Percentiles rank a stretch among this genome's conserved stretches.
Evolutionary conservation across 2,888 invertebrate genomes (phyloP).

Genomic region (Linnaemya tessellans): DNA sequence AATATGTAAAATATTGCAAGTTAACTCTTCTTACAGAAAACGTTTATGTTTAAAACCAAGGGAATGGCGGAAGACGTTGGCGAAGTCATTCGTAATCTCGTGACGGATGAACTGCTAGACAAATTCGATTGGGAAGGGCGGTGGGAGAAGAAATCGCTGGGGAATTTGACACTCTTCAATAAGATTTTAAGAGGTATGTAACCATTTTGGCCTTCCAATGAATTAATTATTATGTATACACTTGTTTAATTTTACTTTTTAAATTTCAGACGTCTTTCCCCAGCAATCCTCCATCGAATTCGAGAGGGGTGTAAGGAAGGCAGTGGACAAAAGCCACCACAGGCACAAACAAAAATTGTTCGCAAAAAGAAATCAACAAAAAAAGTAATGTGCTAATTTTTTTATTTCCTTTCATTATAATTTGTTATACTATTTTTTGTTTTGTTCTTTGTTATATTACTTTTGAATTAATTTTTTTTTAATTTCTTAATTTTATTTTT

Average conservation of each 20-base stretch:
- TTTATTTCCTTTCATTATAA: neutral
- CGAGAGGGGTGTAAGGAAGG: too few species aligned
- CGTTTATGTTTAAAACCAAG: too few species aligned
- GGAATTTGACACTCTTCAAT: conserved; percentile 15
- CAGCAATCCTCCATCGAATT: too few species aligned
- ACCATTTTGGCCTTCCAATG: too few species aligned
- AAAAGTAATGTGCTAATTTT: neutral
- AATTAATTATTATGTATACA: neutral
- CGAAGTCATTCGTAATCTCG: conserved; percentile 7
- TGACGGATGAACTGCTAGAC: conserved; percentile 8
- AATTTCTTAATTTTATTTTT: too few species aligned
- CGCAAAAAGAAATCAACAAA: too few species aligned
- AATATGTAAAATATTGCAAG: too few species aligned
- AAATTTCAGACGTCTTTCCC: conserved; percentile 11
- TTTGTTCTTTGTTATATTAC: neutral
- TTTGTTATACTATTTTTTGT: neutral
- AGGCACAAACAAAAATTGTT: neutral
- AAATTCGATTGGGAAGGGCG: conserved; percentile 19
- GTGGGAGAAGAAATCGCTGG: conserved; percentile 21
- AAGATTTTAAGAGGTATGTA: neutral
- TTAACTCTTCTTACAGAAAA: too few species aligned
- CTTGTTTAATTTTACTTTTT: conserved; percentile 11
- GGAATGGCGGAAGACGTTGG: neutral
- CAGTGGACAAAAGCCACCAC: too few species aligned
- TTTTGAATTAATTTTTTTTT: too few species aligned